Base-by-base conservation (phyloP, 2,113 vertebrate species). In the Daubentonia madagascariensis region DNA sequence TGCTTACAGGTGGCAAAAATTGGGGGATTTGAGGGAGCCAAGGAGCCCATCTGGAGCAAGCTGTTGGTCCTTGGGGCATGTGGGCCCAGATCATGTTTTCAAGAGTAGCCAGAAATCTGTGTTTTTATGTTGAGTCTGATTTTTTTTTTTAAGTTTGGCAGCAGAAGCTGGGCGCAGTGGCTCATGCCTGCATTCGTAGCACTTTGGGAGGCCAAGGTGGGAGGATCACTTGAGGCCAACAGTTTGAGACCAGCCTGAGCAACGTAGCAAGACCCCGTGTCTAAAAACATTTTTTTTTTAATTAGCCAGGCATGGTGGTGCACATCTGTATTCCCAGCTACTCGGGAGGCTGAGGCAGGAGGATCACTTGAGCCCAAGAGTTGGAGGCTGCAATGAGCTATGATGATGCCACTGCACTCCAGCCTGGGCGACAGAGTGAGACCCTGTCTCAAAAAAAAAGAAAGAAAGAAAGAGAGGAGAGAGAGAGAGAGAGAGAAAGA, bases 81-180 rank as follows among this genome's bases (percentile, higher is more conserved):
- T 23, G 23, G 59, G 30, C 65, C 40, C 57, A 45, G 67, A 16
- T 22, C 7, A 1, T 73, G 86, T 89, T 65, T 91, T 85, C 16
- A 10, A 86, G 52, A 86, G 54, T 89, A 65, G 40, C 61, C 54
- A 40, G 43, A 84, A 85, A 68, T 78, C 94, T 97, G 50, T 32
- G 30, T 88, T 92, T 94, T 57, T 80, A 72, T 72, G 30, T 17
- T 11, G 50, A 11, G 54, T 63, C 32, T 50, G n/a, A n/a, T 18
- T 67, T 81, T 50, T 37, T 6, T n/a, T 43, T 37, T 73, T 43
- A 43, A 48, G 30, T 80, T 92, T 93, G 78, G 17, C n/a, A 89
- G 8, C 72, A 18, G 37, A 86, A 25, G 25, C 43, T 43, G 23
- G 5, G 72, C 13, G 40, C 14, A 8, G 40, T 30, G 72, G 72